phyloP scores from a whole-genome alignment of 2,113 vertebrate species.

The Hippocampus barbouri region DNA sequence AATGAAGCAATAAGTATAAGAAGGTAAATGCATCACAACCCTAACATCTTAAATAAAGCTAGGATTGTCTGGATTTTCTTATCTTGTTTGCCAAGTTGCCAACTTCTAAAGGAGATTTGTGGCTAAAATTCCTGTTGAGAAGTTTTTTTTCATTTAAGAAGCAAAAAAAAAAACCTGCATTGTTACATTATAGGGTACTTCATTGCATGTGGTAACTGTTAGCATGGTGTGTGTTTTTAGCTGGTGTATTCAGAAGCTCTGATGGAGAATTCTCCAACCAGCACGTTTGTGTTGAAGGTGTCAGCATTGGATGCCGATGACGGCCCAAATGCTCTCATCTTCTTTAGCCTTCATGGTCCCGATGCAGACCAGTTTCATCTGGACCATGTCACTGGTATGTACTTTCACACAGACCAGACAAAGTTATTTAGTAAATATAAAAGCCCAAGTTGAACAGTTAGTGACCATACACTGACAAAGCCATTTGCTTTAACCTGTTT shows the following conservation, averaged over 20 bases:
- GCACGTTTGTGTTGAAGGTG: slow-evolving; percentile 81
- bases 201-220: neutral
- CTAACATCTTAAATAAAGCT: no score
- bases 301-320: slow-evolving; percentile 82
- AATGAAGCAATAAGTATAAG: no score
- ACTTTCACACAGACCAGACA: neutral
- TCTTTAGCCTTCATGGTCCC: slow-evolving; percentile 85
- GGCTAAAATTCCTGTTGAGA: no score
- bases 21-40: no score
- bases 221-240: slow-evolving; percentile 60
- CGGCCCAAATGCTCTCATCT: slow-evolving; percentile 84
- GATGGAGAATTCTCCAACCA: slow-evolving; percentile 80
- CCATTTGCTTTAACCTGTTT: no score
- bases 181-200: neutral
- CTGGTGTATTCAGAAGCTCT: slow-evolving; percentile 81
- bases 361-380: slow-evolving; percentile 84
- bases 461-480: no score
- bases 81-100: no score
- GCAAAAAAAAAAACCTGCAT: no score
- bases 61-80: no score
- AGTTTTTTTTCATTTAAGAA: no score
- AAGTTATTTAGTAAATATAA: neutral
- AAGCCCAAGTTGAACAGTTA: no score
- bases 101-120: no score
- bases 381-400: slow-evolving; percentile 83